These are phyloP conservation scores for Aradus depressus DNA, from an alignment of 2,888 invertebrate genomes.

Conservation along the genomic window DNA sequence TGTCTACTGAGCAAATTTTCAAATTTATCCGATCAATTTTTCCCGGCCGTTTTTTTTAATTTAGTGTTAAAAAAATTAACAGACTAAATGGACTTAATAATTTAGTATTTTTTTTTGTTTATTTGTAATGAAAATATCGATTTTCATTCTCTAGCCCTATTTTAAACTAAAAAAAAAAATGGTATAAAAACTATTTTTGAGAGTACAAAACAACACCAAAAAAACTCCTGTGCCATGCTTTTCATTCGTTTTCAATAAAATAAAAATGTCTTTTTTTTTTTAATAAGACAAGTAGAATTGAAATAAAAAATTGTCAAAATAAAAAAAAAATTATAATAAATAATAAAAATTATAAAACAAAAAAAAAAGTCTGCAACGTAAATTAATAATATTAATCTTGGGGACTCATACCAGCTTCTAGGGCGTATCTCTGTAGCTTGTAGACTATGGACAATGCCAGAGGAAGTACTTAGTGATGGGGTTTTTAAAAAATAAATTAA, in stretches of 20 bases:
- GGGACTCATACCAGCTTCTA: conserved; percentile 18
- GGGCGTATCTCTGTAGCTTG: conserved; percentile 21
- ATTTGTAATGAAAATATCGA: conserved; percentile 9
- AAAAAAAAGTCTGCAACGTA: conserved; percentile 27
- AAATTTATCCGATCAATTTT: conserved; percentile 19
- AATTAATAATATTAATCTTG: conserved; percentile 27
- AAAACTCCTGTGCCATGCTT: conserved; percentile 27
- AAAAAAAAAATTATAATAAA: no score
- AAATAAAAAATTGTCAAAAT: not conserved
- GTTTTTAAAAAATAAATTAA: no score
- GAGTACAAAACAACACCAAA: conserved; percentile 27
- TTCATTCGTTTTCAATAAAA: conserved; percentile 23
- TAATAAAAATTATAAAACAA: conserved; percentile 10
- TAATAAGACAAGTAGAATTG: not conserved
- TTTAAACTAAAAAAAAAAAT: conserved; percentile 15
- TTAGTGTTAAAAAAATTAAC: not conserved
- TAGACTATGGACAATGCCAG: conserved; percentile 30
- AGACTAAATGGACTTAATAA: not conserved
- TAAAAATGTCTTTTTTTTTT: no score
- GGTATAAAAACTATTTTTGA: conserved; percentile 15
- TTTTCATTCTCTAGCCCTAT: conserved; percentile 6
- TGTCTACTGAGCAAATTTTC: conserved; percentile 13
- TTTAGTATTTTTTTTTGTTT: conserved; percentile 1
- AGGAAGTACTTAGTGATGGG: conserved; percentile 26
- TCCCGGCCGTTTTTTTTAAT: conserved; percentile 24